phyloP scores from a whole-genome alignment of 2,113 vertebrate species.

The Zapus hudsonius region DNA sequence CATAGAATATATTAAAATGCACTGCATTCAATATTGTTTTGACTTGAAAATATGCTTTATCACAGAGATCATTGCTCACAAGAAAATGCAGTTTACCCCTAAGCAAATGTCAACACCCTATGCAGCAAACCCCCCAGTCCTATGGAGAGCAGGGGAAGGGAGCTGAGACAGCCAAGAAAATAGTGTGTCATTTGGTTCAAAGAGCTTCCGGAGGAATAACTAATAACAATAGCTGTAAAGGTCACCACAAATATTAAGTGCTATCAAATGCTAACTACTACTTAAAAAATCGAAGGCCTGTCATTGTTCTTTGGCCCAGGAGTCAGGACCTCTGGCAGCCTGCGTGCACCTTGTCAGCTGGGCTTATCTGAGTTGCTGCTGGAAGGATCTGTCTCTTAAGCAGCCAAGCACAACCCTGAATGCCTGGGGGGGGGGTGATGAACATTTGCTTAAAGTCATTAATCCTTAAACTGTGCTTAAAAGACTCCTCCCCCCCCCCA shows the following conservation, averaged over 20 bases:
- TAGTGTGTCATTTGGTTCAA: slow-evolving; percentile 63
- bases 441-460: slow-evolving; percentile 45
- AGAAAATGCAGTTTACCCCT: not conserved
- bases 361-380: not conserved
- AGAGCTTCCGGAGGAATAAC: slow-evolving; percentile 48
- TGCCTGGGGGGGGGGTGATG: not conserved
- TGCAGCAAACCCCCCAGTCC: not conserved
- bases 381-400: slow-evolving; percentile 22
- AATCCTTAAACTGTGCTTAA: slow-evolving; percentile 58
- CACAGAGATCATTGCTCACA: not conserved
- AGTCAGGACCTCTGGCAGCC: slow-evolving; percentile 53
- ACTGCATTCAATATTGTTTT: slow-evolving; percentile 22
- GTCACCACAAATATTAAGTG: slow-evolving; percentile 71
- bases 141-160: not conserved
- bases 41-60: slow-evolving; percentile 51
- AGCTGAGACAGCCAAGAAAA: slow-evolving; percentile 46
- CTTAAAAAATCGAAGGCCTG: slow-evolving; percentile 70
- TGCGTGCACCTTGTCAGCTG: not conserved
- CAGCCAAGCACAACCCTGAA: slow-evolving; percentile 15
- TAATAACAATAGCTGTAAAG: slow-evolving; percentile 73
- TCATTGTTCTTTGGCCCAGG: slow-evolving; percentile 53
- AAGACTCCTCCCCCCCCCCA: slow-evolving; percentile 50
- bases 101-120: not conserved
- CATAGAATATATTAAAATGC: not conserved
- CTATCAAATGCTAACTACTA: slow-evolving; percentile 72